Conservation (phyloP, 2,797 vertebrate genomes). For the Adrianichthys oophorus region DNA sequence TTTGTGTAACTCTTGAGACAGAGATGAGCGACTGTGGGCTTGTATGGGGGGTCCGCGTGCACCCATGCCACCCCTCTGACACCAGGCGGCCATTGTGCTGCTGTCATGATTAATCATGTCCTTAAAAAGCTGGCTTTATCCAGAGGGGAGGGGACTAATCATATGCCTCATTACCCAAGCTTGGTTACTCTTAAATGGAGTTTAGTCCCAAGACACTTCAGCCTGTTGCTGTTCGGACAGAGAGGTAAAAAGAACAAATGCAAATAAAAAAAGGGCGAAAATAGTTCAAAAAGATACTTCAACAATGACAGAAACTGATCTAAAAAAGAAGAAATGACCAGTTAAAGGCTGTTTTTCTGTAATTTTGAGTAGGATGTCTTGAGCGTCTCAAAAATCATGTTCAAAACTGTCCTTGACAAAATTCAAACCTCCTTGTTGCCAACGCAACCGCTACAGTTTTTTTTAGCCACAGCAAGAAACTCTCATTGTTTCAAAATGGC, state of each 20-base stretch:
- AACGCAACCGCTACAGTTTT: conserved; percentile 30
- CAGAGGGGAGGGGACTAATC: conserved; percentile 82
- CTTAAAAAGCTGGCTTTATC: conserved; percentile 75
- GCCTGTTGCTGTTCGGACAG: conserved; percentile 75
- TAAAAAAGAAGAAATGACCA: too few relatives aligned
- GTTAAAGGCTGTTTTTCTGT: too few relatives aligned
- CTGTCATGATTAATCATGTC: conserved; percentile 84
- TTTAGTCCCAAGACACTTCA: conserved; percentile 68
- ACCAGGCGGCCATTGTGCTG: conserved; percentile 76
- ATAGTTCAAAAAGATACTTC: background rate
- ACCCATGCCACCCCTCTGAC: conserved; percentile 72
- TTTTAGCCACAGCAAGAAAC: conserved; percentile 48
- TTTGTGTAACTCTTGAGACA: conserved; percentile 41
- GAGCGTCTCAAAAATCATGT: too few relatives aligned
- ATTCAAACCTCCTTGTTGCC: conserved; percentile 9
- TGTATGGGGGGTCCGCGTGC: conserved; percentile 48
- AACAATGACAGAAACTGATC: too few relatives aligned
- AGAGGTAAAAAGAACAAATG: conserved; percentile 24
- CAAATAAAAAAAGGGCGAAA: background rate
- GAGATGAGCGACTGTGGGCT: conserved; percentile 37
- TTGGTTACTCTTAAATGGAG: conserved; percentile 77
- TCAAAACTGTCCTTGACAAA: background rate
- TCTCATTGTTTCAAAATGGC: conserved; percentile 80
- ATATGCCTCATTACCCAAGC: conserved; percentile 84
- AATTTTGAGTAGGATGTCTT: too few relatives aligned